These are phyloP conservation scores for Dicroscelio sp. DNA, from an alignment of 2,888 invertebrate genomes.

Conservation along the genomic window DNA sequence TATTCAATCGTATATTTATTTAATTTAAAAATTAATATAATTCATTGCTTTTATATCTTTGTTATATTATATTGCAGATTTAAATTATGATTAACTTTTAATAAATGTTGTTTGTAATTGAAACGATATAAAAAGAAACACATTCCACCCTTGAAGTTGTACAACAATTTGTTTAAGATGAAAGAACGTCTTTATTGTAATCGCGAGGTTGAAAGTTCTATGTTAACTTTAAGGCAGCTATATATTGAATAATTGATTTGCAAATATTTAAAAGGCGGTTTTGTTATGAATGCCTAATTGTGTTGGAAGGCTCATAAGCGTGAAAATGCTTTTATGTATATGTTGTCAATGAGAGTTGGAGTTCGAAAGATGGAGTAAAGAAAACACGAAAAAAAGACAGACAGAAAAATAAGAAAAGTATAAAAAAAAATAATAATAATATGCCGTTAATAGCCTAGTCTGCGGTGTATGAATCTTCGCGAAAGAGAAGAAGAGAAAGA, in stretches of 20 bases:
- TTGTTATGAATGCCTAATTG: slow-evolving; percentile 75
- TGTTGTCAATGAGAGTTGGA: slow-evolving; percentile 72
- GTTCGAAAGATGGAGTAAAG: background rate
- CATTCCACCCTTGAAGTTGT: slow-evolving; percentile 12
- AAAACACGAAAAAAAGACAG: slow-evolving; percentile 4
- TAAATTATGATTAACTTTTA: too few relatives aligned
- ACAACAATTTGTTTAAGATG: slow-evolving; percentile 50
- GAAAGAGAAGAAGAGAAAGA: background rate
- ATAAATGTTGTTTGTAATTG: background rate
- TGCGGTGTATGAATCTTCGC: slow-evolving; percentile 57
- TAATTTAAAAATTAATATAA: too few relatives aligned
- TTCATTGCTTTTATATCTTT: too few relatives aligned
- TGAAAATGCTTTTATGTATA: slow-evolving; percentile 74
- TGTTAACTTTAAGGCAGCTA: slow-evolving; percentile 69
- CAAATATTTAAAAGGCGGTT: slow-evolving; percentile 69
- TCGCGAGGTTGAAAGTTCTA: slow-evolving; percentile 61
- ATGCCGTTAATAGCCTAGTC: slow-evolving; percentile 74
- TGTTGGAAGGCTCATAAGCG: slow-evolving; percentile 64
- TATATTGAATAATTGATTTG: slow-evolving; percentile 68
- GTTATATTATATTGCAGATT: too few relatives aligned
- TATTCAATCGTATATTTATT: too few relatives aligned
- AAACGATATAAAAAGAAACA: background rate
- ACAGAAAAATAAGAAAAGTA: slow-evolving; percentile 1
- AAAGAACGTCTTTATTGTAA: slow-evolving; percentile 21
- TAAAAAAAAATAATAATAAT: background rate